Evolutionary conservation across 1,140 invertebrate genomes (phyloP).

Genomic region (Drosophila serrata): DNA sequence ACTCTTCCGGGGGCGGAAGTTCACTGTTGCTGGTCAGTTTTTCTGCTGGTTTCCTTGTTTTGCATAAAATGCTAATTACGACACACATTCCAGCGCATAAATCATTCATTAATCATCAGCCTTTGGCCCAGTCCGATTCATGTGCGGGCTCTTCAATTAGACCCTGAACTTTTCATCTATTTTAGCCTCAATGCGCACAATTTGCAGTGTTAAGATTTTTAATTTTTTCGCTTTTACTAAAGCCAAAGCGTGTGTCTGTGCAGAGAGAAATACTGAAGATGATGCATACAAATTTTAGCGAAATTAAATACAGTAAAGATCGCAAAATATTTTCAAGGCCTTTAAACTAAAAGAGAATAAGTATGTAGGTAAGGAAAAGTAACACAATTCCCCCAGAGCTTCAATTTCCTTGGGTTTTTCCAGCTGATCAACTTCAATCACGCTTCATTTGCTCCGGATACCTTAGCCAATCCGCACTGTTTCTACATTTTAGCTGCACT

Average conservation of each 20-base stretch:
- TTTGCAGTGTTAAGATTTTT: constrained; percentile 59
- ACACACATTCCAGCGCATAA: constrained; percentile 63
- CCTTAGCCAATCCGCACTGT: constrained; percentile 29
- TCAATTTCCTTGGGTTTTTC: constrained; percentile 5
- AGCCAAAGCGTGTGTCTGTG: constrained; percentile 3
- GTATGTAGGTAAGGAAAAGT: too few relatives aligned
- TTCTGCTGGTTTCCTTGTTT: constrained; percentile 53
- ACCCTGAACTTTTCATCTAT: constrained; percentile 44
- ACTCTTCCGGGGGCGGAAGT: constrained; percentile 2
- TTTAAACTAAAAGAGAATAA: background rate
- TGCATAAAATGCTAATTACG: constrained; percentile 76
- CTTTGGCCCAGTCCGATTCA: constrained; percentile 24
- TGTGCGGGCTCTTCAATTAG: constrained; percentile 54
- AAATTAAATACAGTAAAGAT: constrained; percentile 35
- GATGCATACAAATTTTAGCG: constrained; percentile 54
- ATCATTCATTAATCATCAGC: constrained; percentile 69
- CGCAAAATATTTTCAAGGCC: too few relatives aligned
- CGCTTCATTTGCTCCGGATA: constrained; percentile 3
- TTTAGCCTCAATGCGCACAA: constrained; percentile 50
- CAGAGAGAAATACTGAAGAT: constrained; percentile 20
- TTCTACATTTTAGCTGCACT: constrained; percentile 14
- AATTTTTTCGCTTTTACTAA: constrained; percentile 45
- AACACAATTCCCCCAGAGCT: background rate
- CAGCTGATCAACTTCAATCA: background rate
- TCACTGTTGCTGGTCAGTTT: constrained; percentile 26